Conservation (phyloP, 1,140 invertebrate genomes). For the Aphaenogaster floridana region DNA sequence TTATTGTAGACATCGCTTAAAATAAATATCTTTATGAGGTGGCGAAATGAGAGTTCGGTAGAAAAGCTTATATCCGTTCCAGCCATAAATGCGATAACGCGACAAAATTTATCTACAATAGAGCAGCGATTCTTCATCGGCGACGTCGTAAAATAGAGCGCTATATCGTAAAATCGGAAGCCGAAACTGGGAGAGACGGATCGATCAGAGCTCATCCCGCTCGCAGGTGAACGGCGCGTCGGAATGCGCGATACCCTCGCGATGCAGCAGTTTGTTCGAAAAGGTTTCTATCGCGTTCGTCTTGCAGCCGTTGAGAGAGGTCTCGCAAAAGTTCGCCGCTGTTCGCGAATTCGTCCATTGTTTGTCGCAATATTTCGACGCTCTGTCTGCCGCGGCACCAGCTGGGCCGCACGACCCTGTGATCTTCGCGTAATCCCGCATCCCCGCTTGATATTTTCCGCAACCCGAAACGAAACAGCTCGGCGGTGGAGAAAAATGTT, state of each 20-base stretch:
- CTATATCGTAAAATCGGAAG: slow-evolving; percentile 28
- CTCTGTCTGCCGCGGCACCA: neutral
- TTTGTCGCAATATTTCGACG: slow-evolving; percentile 70
- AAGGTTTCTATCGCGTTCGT: slow-evolving; percentile 56
- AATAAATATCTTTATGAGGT: neutral
- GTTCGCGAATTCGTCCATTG: slow-evolving; percentile 65
- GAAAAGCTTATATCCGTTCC: slow-evolving; percentile 18
- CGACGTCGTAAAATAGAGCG: slow-evolving; percentile 40
- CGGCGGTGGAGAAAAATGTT: neutral
- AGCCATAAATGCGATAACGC: neutral
- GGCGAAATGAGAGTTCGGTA: neutral
- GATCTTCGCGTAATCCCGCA: slow-evolving; percentile 49
- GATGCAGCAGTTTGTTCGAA: slow-evolving; percentile 12
- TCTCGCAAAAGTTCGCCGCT: slow-evolving; percentile 61
- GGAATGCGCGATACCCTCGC: neutral
- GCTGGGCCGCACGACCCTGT: slow-evolving; percentile 47
- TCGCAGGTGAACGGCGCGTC: neutral
- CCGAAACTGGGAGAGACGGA: slow-evolving; percentile 23
- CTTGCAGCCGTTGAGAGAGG: neutral
- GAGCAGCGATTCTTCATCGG: slow-evolving; percentile 22
- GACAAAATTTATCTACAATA: slow-evolving; percentile 34
- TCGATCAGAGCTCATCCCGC: slow-evolving; percentile 45
- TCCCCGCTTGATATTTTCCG: slow-evolving; percentile 8
- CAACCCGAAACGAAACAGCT: slow-evolving; percentile 15
- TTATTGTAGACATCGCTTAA: neutral